Base-by-base conservation (phyloP, 2,888 invertebrate species). In the Dinocampus coccinellae region DNA sequence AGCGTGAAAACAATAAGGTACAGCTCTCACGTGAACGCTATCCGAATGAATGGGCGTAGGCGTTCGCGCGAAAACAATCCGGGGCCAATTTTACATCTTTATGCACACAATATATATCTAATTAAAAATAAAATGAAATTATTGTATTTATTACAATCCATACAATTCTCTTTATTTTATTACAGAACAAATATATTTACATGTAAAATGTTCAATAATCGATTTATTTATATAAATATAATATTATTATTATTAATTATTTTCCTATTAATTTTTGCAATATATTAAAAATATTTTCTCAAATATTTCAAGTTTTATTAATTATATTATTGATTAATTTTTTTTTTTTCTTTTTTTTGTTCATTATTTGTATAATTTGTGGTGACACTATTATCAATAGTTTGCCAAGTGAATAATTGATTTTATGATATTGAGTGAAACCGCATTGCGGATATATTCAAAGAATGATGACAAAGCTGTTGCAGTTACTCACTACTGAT, bases 381-480 rank as follows among this genome's bases (percentile, higher is more conserved):
- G 9, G 52, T n/a, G 29, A 52, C 33, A 22, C 20, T 24, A 22
- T 10, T 26, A 26, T 62, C 39, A 62, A 62, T 62, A 62, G 42
- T 42, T 24, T 24, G 62, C 26, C 42, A 47, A 52, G 63, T 47
- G 63, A 64, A 64, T 64, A 64, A 64, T 64, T 33, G 58, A 58
- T 58, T 64, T 29, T 16, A 13, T 33, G 63, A 52, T 52, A 16
- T 34, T 29, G 42, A 52, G 24, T 22, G 52, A 42, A 10, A 64
- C 63, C 52, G 63, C 63, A 64, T 52, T 64, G 63, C 63, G 52
- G 63, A 64, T 64, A 60, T 34, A 52, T 47, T 42, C 26, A 10
- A 11, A 52, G 29, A 42, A 64, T 29, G 16, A 64, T 62, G 62
- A 62, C 42, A 26, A 62, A 13, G 57, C 26, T 26, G 55, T 24